Evolutionary conservation across 2,888 invertebrate species (phyloP).

Genomic region (Alloscopus bannaensis): DNA sequence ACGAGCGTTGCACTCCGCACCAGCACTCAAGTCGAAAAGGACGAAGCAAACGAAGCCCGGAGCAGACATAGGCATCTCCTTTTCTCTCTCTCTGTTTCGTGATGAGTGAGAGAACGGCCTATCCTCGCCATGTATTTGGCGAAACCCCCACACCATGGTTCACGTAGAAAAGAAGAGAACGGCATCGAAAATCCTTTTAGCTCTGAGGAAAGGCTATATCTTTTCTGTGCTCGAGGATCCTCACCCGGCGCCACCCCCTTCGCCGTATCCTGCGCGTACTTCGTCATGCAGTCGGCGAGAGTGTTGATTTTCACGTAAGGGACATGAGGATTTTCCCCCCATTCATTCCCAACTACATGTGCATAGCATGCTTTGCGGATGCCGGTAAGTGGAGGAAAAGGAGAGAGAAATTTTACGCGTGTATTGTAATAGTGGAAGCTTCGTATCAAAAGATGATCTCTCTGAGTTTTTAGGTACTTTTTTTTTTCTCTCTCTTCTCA

Average conservation of each 20-base stretch:
- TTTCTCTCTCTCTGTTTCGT: slow-evolving; percentile 23
- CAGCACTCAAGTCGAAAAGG: slow-evolving; percentile 67
- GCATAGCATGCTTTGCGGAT: slow-evolving; percentile 52
- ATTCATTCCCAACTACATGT: slow-evolving; percentile 63
- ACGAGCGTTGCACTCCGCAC: slow-evolving; percentile 64
- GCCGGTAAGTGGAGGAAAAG: slow-evolving; percentile 51
- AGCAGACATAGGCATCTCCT: slow-evolving; percentile 66
- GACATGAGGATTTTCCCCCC: slow-evolving; percentile 43
- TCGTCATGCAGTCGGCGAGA: not conserved
- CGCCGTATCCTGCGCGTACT: not conserved
- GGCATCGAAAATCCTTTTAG: too few relatives aligned
- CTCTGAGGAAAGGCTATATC: not conserved
- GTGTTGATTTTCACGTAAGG: not conserved
- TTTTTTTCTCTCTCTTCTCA: slow-evolving; percentile 19
- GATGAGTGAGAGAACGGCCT: slow-evolving; percentile 4
- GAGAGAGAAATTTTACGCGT: not conserved
- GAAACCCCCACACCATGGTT: slow-evolving; percentile 5
- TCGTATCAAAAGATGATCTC: not conserved
- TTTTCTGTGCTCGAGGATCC: slow-evolving; percentile 1
- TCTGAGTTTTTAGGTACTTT: slow-evolving; percentile 36
- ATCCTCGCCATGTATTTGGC: not conserved
- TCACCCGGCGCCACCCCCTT: slow-evolving; percentile 22
- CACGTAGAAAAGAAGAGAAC: too few relatives aligned
- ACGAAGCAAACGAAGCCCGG: slow-evolving; percentile 64
- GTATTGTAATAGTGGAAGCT: not conserved